A percentile compares a stretch with the other conserved stretches of the same genome.
These are phyloP conservation scores for Andrena dorsata DNA, from an alignment of 2,888 invertebrate genomes.

Conservation along the genomic window DNA sequence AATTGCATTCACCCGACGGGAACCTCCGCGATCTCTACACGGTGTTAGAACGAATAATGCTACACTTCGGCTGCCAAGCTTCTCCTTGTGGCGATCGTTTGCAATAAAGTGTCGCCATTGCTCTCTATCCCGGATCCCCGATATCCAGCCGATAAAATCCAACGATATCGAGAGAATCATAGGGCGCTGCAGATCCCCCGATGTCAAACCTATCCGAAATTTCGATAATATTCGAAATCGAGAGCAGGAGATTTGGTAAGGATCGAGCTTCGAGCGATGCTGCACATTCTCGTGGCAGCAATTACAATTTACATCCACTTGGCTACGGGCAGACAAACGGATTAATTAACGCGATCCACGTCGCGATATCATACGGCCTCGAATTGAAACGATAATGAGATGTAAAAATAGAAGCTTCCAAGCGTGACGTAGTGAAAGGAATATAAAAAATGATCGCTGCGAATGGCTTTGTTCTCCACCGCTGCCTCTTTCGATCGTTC, in stretches of 20 bases:
- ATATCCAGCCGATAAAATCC: conserved; percentile 29
- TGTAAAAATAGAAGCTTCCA: too few species aligned
- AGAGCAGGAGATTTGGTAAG: background rate
- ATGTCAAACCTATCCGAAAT: background rate
- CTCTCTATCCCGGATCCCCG: conserved; percentile 20
- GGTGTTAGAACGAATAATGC: conserved; percentile 50
- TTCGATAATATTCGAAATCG: background rate
- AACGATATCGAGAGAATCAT: conserved; percentile 5
- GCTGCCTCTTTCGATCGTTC: background rate
- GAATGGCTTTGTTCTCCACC: background rate
- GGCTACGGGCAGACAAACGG: too few species aligned
- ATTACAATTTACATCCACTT: background rate
- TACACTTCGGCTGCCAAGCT: conserved; percentile 53
- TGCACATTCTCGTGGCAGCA: background rate
- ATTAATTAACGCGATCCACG: too few species aligned
- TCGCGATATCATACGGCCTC: too few species aligned
- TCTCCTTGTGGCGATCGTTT: conserved; percentile 29
- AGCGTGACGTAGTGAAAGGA: too few species aligned
- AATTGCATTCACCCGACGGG: conserved; percentile 60
- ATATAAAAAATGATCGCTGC: too few species aligned
- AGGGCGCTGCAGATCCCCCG: background rate
- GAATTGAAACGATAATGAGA: too few species aligned
- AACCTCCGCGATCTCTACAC: conserved; percentile 26
- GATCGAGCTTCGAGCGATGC: background rate
- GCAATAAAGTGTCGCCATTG: conserved; percentile 33